Conservation (phyloP, 2,888 invertebrate species). For the Petrolisthes manimaculis region DNA sequence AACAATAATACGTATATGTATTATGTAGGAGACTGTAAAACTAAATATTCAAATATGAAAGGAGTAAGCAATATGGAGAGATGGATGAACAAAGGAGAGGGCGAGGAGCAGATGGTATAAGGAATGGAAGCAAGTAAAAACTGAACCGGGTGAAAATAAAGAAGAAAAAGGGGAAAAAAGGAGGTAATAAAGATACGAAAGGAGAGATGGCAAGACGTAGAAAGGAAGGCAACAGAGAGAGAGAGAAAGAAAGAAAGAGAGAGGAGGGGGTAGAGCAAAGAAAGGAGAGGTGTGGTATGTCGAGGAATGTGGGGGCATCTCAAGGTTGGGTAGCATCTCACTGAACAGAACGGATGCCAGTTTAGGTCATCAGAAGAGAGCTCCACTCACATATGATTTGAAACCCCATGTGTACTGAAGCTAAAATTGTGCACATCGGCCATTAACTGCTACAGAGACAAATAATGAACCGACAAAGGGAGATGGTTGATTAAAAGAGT, state of each 20-base stretch:
- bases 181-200: background rate
- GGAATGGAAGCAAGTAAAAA: background rate
- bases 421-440: no score
- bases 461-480: no score
- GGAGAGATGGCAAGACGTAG: background rate
- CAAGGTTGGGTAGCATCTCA: background rate
- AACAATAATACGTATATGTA: background rate
- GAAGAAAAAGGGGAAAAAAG: background rate
- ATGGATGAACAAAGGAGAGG: background rate
- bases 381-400: no score
- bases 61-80: background rate
- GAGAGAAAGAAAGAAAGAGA: constrained; percentile 21
- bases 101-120: background rate
- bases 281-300: background rate
- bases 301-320: background rate
- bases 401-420: no score
- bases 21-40: background rate
- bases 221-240: background rate
- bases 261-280: background rate
- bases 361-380: no score
- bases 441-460: no score
- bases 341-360: no score
- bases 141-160: background rate
- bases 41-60: background rate
- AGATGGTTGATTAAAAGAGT: no score